Evolutionary conservation across 64 coral and sea anemone genomes (phyloP).

Genomic region (Porites lutea): DNA sequence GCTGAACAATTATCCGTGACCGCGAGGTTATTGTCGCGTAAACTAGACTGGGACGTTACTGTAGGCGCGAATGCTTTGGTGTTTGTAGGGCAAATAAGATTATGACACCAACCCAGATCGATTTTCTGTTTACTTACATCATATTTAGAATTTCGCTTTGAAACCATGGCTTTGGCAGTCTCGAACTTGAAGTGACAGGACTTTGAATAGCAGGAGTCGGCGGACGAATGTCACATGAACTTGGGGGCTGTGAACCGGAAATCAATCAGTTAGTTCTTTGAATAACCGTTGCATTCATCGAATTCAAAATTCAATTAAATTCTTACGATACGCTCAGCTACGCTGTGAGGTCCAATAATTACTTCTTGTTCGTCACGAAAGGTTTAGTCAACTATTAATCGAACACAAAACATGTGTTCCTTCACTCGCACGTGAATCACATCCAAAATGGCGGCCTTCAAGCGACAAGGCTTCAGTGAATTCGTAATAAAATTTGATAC

Average conservation of each 20-base stretch:
- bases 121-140: conserved; percentile 87
- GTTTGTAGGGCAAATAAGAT: conserved; percentile 21
- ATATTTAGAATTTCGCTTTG: conserved; percentile 93
- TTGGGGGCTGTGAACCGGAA: conserved; percentile 89
- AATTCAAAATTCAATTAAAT: conserved; percentile 60
- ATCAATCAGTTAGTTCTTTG: conserved; percentile 61
- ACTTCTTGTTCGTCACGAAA: conserved; percentile 27
- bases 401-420: not conserved
- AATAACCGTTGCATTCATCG: conserved; percentile 59
- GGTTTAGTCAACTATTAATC: not conserved
- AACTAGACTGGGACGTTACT: not conserved
- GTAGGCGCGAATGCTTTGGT: not conserved
- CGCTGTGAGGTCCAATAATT: conserved; percentile 17
- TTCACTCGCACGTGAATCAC: not conserved
- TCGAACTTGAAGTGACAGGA: conserved; percentile 71
- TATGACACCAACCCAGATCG: not conserved
- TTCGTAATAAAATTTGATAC: conserved; percentile 16
- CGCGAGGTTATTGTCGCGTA: conserved; percentile 23
- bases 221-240: conserved; percentile 62
- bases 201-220: conserved; percentile 75
- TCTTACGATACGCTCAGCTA: conserved; percentile 17
- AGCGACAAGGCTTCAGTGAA: not conserved
- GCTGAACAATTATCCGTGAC: conserved; percentile 28
- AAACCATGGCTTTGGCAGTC: conserved; percentile 91
- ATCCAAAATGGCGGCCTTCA: conserved; percentile 85